Evolutionary conservation across 2,113 vertebrate genomes (phyloP).

Genomic region (Tretioscincus oriximinensis): DNA sequence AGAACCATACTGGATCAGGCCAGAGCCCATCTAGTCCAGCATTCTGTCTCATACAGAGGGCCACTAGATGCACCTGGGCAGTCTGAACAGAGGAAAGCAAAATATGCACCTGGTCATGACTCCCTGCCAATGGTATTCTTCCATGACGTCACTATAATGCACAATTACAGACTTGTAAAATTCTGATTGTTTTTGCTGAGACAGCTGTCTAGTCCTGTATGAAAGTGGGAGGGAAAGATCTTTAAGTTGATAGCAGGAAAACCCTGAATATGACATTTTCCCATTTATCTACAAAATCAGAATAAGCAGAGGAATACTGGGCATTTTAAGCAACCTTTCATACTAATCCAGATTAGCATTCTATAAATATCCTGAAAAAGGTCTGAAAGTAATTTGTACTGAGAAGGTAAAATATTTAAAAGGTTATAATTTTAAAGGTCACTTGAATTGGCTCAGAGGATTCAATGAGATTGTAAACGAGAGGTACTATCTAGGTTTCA

Average conservation of each 20-base stretch:
- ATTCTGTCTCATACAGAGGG: too few relatives aligned
- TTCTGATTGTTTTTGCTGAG: conserved; percentile 43
- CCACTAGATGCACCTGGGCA: too few relatives aligned
- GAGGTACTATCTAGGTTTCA: not conserved
- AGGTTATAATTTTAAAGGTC: not conserved
- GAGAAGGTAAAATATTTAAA: not conserved
- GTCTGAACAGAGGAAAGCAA: too few relatives aligned
- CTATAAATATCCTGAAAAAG: not conserved
- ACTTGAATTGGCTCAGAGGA: not conserved
- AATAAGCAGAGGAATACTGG: not conserved
- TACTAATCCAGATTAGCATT: not conserved
- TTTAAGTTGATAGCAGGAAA: not conserved
- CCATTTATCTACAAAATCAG: not conserved
- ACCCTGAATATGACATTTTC: not conserved
- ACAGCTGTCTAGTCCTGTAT: conserved; percentile 67
- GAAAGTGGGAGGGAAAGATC: not conserved
- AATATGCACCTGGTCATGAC: too few relatives aligned
- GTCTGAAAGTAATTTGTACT: not conserved
- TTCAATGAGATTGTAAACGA: not conserved
- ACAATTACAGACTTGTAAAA: conserved; percentile 57
- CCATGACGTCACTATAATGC: conserved; percentile 53
- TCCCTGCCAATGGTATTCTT: too few relatives aligned
- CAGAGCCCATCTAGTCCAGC: too few relatives aligned
- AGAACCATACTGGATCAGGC: too few relatives aligned
- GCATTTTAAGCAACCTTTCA: not conserved